Evolutionary conservation across 2,113 vertebrate genomes (phyloP).

Genomic region (Setophaga petechia): DNA sequence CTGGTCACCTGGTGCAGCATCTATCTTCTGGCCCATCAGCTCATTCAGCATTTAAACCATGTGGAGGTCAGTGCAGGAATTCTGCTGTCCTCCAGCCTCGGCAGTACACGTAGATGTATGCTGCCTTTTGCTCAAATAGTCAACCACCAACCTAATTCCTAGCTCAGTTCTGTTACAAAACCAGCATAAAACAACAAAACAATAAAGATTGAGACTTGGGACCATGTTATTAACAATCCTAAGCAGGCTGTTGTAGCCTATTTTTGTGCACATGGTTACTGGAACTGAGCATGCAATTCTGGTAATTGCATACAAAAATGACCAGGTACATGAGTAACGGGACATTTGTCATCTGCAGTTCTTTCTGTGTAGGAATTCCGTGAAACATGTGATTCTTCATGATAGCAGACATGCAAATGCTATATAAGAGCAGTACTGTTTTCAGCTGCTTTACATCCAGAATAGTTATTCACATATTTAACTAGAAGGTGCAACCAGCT

Average conservation of each 20-base stretch:
- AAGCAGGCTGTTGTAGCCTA: not conserved
- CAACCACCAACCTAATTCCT: not conserved
- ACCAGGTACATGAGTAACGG: not conserved
- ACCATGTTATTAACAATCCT: not conserved
- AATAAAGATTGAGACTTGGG: not conserved
- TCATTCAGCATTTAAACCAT: not conserved
- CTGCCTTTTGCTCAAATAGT: not conserved
- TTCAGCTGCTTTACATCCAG: not conserved
- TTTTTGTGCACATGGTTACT: slow-evolving; percentile 12
- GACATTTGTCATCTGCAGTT: not conserved
- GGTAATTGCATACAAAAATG: slow-evolving; percentile 14
- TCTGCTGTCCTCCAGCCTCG: not conserved
- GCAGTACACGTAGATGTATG: not conserved
- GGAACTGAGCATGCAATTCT: not conserved
- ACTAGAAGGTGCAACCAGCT: not conserved
- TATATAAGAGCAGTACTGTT: not conserved
- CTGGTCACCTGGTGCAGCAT: not conserved
- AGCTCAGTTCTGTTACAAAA: not conserved
- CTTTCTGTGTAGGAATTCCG: not conserved
- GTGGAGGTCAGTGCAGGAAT: not conserved
- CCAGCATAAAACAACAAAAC: not conserved
- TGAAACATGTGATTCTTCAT: not conserved
- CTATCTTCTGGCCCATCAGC: not conserved
- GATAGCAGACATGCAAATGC: not conserved
- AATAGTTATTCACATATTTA: not conserved